Evolutionary conservation across 2,888 invertebrate species (phyloP).

Genomic region (Drosophila atroscutellata): DNA sequence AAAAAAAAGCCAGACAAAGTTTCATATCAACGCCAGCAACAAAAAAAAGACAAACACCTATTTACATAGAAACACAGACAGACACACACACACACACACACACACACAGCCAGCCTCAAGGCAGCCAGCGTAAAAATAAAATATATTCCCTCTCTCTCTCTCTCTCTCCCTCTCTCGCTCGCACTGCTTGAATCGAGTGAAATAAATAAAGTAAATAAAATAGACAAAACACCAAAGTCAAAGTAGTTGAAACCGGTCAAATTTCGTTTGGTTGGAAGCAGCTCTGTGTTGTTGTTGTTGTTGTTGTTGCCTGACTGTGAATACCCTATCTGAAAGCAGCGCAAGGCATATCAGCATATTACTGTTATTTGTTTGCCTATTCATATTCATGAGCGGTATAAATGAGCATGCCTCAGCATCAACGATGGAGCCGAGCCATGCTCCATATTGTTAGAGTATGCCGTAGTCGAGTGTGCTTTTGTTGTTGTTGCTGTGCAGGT

Average conservation of each 20-base stretch:
- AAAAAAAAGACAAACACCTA: constrained; percentile 3
- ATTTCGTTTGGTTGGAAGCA: constrained; percentile 25
- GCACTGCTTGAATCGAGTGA: constrained; percentile 33
- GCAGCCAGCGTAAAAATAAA: constrained; percentile 40
- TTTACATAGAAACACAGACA: constrained; percentile 20
- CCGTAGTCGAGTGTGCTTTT: too few species aligned
- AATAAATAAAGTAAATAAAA: neutral
- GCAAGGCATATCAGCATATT: too few species aligned
- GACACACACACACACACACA: neutral
- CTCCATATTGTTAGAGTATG: too few species aligned
- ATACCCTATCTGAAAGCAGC: too few species aligned
- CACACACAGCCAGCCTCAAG: constrained; percentile 31
- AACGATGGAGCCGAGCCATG: too few species aligned
- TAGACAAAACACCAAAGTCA: constrained; percentile 24
- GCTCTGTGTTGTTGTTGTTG: neutral
- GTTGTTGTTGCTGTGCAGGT: neutral
- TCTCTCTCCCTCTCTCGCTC: constrained; percentile 31
- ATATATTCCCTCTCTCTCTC: constrained; percentile 15
- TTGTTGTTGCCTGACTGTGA: too few species aligned
- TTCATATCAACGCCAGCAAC: constrained; percentile 17
- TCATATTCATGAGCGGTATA: too few species aligned
- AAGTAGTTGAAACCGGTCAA: constrained; percentile 47
- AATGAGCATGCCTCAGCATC: too few species aligned
- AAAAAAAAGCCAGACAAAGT: neutral
- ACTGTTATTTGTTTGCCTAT: too few species aligned